Conservation (phyloP, 2,888 invertebrate genomes). For the Hetaerina titia region DNA sequence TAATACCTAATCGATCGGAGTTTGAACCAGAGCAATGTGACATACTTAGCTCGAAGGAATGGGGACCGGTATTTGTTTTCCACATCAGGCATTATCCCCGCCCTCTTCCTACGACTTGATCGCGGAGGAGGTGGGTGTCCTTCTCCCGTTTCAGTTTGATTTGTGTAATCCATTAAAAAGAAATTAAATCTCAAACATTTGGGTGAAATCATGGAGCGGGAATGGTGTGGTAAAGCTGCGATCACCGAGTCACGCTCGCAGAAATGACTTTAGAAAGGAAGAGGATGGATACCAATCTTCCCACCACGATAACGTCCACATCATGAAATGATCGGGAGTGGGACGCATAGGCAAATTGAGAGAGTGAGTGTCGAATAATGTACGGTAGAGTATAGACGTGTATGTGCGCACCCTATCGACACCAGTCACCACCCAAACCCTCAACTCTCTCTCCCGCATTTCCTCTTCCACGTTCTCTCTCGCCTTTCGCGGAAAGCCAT, state of each 20-base stretch:
- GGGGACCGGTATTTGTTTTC: neutral
- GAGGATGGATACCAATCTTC: too few species aligned
- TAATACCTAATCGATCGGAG: neutral
- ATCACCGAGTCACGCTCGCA: neutral
- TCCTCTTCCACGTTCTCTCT: too few species aligned
- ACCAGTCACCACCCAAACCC: too few species aligned
- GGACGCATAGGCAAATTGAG: too few species aligned
- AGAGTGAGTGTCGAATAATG: too few species aligned
- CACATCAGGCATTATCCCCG: neutral
- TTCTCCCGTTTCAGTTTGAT: neutral
- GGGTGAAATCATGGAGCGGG: neutral
- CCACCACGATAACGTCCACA: too few species aligned
- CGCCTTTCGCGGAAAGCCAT: too few species aligned
- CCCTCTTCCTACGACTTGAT: neutral
- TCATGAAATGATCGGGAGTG: too few species aligned
- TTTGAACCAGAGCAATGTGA: neutral
- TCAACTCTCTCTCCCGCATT: too few species aligned
- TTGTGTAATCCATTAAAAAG: neutral
- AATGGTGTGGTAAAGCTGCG: too few species aligned
- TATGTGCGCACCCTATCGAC: too few species aligned
- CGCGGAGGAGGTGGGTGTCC: neutral
- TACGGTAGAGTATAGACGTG: too few species aligned
- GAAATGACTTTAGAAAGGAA: neutral
- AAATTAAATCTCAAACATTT: neutral
- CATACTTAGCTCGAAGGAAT: neutral